These are phyloP conservation scores for Ommatoiulus sabulosus DNA, from an alignment of 2,888 invertebrate genomes.

Conservation along the genomic window DNA sequence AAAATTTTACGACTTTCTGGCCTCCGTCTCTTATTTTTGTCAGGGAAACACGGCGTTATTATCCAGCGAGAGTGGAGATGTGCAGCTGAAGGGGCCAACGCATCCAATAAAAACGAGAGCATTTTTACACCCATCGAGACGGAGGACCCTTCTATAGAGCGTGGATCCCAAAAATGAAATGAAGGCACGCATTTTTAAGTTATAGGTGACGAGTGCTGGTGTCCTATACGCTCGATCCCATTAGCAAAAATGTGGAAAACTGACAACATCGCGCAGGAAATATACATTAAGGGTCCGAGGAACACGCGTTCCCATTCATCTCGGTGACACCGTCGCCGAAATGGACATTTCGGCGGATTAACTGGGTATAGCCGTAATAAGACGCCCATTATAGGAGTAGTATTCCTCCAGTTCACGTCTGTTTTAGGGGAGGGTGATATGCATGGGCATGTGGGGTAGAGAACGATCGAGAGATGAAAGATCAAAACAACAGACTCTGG, in stretches of 20 bases:
- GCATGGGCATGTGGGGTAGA: not conserved
- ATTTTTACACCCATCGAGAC: not conserved
- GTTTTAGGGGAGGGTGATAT: not conserved
- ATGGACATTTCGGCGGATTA: not conserved
- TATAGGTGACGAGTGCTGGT: slow-evolving; percentile 42
- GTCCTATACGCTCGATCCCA: not conserved
- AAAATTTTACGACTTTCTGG: slow-evolving; percentile 49
- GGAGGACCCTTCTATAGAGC: slow-evolving; percentile 14
- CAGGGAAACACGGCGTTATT: slow-evolving; percentile 41
- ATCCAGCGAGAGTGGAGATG: slow-evolving; percentile 52
- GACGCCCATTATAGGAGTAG: too few species aligned
- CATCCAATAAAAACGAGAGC: slow-evolving; percentile 42
- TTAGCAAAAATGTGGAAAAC: not conserved
- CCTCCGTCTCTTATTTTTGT: not conserved
- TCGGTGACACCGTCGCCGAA: not conserved
- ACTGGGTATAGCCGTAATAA: not conserved
- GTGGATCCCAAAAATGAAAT: not conserved
- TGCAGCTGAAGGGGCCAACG: slow-evolving; percentile 51
- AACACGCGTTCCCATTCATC: slow-evolving; percentile 25
- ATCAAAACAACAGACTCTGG: slow-evolving; percentile 10
- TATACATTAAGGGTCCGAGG: slow-evolving; percentile 32
- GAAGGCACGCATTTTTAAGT: slow-evolving; percentile 23
- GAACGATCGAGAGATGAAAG: not conserved
- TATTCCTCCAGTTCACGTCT: not conserved
- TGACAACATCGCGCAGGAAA: not conserved